Evolutionary conservation across 2,113 vertebrate genomes (phyloP).

Genomic region (Ochotona princeps): DNA sequence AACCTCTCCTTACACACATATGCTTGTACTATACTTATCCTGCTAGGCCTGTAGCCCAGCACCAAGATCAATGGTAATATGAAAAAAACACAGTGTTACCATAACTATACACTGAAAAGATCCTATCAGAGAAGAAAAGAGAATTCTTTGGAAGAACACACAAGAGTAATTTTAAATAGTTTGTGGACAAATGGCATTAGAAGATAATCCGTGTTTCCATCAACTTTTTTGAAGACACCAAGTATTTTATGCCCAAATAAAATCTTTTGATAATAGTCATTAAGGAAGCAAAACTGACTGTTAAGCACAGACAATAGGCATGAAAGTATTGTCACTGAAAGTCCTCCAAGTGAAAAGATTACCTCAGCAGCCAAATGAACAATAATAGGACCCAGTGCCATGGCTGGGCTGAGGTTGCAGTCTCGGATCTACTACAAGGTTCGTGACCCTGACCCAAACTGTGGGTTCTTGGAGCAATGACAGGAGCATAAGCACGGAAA

Average conservation of each 20-base stretch:
- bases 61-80: conserved; percentile 32
- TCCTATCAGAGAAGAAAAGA: conserved; percentile 15
- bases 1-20: background rate
- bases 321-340: background rate
- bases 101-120: conserved; percentile 43
- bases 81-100: background rate
- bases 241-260: background rate
- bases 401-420: conserved; percentile 26
- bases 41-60: background rate
- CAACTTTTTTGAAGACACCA: no score
- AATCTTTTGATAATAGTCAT: background rate
- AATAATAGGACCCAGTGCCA: background rate
- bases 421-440: background rate
- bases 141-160: conserved; percentile 27
- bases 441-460: conserved; percentile 50
- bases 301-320: background rate
- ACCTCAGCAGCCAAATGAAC: conserved; percentile 32
- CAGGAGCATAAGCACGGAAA: background rate
- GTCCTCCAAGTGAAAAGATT: background rate
- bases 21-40: background rate
- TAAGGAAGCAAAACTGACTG: conserved; percentile 25
- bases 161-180: no score
- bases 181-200: no score
- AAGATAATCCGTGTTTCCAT: no score
- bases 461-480: conserved; percentile 39